Evolutionary conservation across 2,888 invertebrate genomes (phyloP).

Genomic region (Eilema griseolum): DNA sequence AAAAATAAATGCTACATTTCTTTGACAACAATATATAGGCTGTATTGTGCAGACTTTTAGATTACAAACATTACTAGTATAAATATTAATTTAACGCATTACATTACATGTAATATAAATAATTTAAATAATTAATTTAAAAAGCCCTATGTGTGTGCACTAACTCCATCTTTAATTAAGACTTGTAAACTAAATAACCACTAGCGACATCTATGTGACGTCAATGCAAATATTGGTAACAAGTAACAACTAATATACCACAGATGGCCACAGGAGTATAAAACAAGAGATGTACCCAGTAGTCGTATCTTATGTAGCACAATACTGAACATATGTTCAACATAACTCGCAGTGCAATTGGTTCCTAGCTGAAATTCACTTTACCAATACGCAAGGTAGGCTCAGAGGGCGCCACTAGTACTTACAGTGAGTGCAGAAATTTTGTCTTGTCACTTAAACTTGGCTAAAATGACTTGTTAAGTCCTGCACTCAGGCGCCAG

Average conservation of each 20-base stretch:
- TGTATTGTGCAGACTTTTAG: neutral
- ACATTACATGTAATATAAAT: neutral
- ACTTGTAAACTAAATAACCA: neutral
- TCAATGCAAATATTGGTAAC: neutral
- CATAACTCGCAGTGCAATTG: too few relatives aligned
- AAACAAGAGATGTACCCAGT: neutral
- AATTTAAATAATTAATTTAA: neutral
- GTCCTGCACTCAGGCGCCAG: too few relatives aligned
- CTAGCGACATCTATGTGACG: slow-evolving; percentile 35
- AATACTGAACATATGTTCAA: too few relatives aligned
- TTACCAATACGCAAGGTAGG: too few relatives aligned
- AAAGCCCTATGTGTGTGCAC: neutral
- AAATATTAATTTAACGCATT: slow-evolving; percentile 3
- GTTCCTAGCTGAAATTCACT: too few relatives aligned
- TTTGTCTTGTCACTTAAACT: too few relatives aligned
- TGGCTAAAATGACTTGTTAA: too few relatives aligned
- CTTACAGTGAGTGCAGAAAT: too few relatives aligned
- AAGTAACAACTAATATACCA: neutral
- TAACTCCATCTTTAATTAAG: neutral
- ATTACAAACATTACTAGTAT: neutral
- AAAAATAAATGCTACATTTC: slow-evolving; percentile 11
- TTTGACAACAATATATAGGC: neutral
- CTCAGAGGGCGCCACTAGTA: too few relatives aligned
- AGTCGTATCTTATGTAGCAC: too few relatives aligned
- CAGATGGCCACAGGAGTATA: slow-evolving; percentile 10